Conservation (phyloP, 2,113 vertebrate genomes). For the Ciconia maguari region DNA sequence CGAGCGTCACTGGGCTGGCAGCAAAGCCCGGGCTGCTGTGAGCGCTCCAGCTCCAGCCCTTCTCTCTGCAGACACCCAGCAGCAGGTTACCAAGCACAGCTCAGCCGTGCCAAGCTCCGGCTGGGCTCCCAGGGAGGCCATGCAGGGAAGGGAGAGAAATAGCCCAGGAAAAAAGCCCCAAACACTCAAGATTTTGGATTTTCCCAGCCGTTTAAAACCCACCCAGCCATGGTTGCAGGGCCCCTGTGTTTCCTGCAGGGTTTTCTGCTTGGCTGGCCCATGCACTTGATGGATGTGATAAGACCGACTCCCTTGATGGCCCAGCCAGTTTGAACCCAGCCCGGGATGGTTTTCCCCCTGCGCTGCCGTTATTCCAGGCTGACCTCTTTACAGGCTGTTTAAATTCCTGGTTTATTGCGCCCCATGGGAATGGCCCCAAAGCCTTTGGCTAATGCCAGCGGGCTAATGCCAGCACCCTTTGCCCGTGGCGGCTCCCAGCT, state of each 20-base stretch:
- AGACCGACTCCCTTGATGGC: not conserved
- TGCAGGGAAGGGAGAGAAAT: not conserved
- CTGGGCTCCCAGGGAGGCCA: not conserved
- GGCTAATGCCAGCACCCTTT: not conserved
- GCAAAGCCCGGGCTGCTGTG: not conserved
- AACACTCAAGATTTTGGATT: not conserved
- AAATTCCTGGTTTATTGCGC: not conserved
- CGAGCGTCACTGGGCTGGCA: not conserved
- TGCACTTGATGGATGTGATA: not conserved
- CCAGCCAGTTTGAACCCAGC: rapidly evolving
- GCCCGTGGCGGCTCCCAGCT: rapidly evolving
- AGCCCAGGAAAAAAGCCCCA: not conserved
- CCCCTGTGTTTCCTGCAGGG: not conserved
- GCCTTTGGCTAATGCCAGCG: not conserved
- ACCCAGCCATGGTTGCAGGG: not conserved
- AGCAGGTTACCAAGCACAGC: not conserved
- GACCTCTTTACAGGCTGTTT: not conserved
- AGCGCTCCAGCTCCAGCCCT: not conserved
- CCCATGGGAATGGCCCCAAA: not conserved
- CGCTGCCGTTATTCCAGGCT: not conserved
- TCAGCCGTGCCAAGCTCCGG: not conserved
- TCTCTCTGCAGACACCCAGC: not conserved
- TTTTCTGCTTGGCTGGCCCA: not conserved
- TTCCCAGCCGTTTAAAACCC: not conserved
- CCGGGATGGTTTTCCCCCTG: not conserved